Base-by-base conservation (phyloP, 2,888 invertebrate genomes). In the Chouioia cunea region DNA sequence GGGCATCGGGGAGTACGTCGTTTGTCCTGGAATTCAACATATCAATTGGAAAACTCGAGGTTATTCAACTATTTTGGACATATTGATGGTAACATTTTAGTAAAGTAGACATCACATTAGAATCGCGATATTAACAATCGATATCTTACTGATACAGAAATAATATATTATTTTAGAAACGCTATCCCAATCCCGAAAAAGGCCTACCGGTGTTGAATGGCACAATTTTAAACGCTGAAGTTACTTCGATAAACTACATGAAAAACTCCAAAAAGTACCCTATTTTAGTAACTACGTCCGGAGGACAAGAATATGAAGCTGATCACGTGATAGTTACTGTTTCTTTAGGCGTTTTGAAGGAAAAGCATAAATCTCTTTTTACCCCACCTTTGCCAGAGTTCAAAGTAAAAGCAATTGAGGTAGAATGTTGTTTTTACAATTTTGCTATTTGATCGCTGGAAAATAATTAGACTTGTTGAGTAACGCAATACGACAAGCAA, bases 261-360 rank as follows among this genome's bases (percentile, higher is more conserved):
- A 88, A 89, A 0, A 76, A 76, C 22, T 87, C 90, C 0, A 77
- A 78, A 0, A 52, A 54, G 14, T 23, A 62, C 4, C 66, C 62
- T 10, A 53, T 71, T 22, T n/a, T 89, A 89, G 20, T 83, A 6
- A 73, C 74, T 2, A 81, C 83, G 75, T 80, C 81, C 20, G 90
- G 91, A 78, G 90, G 90, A 0, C 79, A 86, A 0, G 75, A 77
- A 0, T 90, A 88, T 74, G 80, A 78, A 22, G 91, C 91, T 0
- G 89, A 90, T 76, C 90, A 90, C 77, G 90, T 91, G 0, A 89
- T 94, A 36, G 86, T 92, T 0, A 93, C 93, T 0, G 86, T 89
- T 0, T 91, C 93, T 0, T 81, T 93, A 0, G 93, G 93, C 0
- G 91, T 91, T 0, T 83, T 93, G 16, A 93, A 93, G 79, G 88